These are phyloP conservation scores for Chrysolina haemoptera DNA, from an alignment of 2,888 invertebrate genomes.

Conservation along the genomic window DNA sequence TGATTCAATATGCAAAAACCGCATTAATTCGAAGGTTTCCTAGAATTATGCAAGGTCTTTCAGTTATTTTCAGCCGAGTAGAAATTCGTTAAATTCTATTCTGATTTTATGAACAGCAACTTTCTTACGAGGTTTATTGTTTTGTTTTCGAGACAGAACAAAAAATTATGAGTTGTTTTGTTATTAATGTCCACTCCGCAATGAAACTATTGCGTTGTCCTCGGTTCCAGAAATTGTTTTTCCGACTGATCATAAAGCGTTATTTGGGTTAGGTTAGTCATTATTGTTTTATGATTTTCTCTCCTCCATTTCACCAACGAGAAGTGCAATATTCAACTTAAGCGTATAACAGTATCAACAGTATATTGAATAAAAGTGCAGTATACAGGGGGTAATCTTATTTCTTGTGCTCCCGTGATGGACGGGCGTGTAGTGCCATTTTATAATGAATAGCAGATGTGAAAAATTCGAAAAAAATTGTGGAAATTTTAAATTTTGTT, in stretches of 20 bases:
- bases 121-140: slow-evolving; percentile 38
- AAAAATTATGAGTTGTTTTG: slow-evolving; percentile 21
- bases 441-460: too few relatives aligned
- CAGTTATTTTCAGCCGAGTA: slow-evolving; percentile 39
- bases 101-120: slow-evolving; percentile 34
- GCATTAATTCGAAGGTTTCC: slow-evolving; percentile 40
- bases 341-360: too few relatives aligned
- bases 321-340: too few relatives aligned
- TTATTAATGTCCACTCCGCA: neutral
- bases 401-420: too few relatives aligned
- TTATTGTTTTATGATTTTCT: neutral
- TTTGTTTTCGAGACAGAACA: slow-evolving; percentile 30
- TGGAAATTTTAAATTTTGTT: too few relatives aligned
- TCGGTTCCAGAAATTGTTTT: neutral
- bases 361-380: too few relatives aligned
- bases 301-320: too few relatives aligned
- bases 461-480: too few relatives aligned
- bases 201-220: slow-evolving; percentile 2
- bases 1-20: slow-evolving; percentile 42
- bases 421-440: too few relatives aligned
- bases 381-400: too few relatives aligned
- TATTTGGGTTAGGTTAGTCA: too few relatives aligned
- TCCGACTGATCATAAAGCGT: neutral
- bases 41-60: slow-evolving; percentile 35
- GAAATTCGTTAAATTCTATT: slow-evolving; percentile 36